These are phyloP conservation scores for Prinia subflava DNA, from an alignment of 2,113 vertebrate species.

Conservation along the genomic window DNA sequence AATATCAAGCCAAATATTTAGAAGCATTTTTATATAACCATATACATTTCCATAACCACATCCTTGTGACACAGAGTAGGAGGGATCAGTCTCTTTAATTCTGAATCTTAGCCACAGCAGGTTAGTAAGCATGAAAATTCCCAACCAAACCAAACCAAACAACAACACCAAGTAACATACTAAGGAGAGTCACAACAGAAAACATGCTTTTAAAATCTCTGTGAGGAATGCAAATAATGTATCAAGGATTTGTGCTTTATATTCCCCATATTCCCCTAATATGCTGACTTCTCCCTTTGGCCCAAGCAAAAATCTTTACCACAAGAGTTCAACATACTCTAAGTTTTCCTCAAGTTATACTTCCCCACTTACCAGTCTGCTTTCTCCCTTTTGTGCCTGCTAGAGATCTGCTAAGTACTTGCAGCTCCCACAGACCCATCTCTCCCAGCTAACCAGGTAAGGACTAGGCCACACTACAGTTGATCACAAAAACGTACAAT, in stretches of 20 bases:
- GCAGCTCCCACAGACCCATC: background rate
- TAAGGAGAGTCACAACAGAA: background rate
- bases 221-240: background rate
- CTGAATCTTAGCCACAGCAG: background rate
- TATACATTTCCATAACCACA: background rate
- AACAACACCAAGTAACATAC: background rate
- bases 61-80: background rate
- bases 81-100: background rate
- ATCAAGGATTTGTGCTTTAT: background rate
- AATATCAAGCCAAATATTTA: slow-evolving; percentile 3
- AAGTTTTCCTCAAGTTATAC: background rate
- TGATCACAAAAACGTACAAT: rapidly evolving
- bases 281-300: background rate
- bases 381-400: background rate
- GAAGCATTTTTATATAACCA: background rate
- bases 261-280: background rate
- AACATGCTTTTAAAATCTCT: background rate
- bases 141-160: background rate
- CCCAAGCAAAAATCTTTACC: background rate
- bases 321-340: background rate
- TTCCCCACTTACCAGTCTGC: background rate
- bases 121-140: background rate
- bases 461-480: rapidly evolving
- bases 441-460: background rate
- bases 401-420: background rate